Conservation (phyloP, 2,113 vertebrate genomes). For the Pluvialis apricaria region DNA sequence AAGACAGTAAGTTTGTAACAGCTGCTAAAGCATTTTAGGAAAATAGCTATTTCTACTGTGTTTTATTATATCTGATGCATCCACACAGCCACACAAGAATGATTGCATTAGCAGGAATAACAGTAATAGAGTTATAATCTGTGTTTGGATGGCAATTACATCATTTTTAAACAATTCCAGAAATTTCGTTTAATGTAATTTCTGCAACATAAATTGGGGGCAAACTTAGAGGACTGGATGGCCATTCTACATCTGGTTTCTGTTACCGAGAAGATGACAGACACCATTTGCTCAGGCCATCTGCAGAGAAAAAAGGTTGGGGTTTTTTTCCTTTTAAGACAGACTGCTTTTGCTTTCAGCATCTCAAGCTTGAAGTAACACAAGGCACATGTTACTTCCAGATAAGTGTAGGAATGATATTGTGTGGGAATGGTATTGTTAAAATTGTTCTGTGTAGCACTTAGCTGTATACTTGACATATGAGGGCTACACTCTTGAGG, state of each 20-base stretch:
- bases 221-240: background rate
- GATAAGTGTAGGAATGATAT: background rate
- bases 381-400: background rate
- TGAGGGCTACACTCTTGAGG: background rate
- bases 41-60: background rate
- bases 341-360: background rate
- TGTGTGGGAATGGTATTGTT: background rate
- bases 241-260: conserved; percentile 7
- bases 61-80: conserved; percentile 5
- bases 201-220: background rate
- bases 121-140: background rate
- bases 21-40: background rate
- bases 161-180: background rate
- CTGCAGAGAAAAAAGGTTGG: background rate
- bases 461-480: background rate
- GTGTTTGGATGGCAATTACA: background rate
- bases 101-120: conserved; percentile 1
- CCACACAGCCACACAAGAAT: background rate
- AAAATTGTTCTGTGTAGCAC: background rate
- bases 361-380: background rate
- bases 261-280: background rate
- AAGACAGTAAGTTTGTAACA: background rate
- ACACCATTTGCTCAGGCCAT: background rate
- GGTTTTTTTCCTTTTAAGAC: background rate
- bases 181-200: conserved; percentile 9